These are phyloP conservation scores for Amiota minor DNA, from an alignment of 2,888 invertebrate species.

Conservation along the genomic window DNA sequence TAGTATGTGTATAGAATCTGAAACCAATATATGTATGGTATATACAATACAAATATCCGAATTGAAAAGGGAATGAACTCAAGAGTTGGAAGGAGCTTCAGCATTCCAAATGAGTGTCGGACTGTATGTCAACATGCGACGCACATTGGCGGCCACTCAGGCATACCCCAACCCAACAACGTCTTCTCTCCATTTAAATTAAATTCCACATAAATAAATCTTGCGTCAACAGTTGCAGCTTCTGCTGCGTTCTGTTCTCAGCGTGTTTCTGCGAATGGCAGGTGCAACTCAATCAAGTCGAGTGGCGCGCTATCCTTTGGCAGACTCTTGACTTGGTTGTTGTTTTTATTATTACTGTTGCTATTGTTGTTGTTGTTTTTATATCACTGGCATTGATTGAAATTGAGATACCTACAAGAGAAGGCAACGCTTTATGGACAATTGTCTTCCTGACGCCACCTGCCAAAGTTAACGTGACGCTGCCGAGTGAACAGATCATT, in stretches of 20 bases:
- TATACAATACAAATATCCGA: background rate
- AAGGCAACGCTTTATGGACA: slow-evolving; percentile 8
- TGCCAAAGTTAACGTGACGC: slow-evolving; percentile 31
- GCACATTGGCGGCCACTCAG: slow-evolving; percentile 20
- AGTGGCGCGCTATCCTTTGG: slow-evolving; percentile 36
- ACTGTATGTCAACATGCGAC: slow-evolving; percentile 57
- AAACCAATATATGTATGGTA: too few species aligned
- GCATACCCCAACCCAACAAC: background rate
- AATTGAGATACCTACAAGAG: slow-evolving; percentile 27
- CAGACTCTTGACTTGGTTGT: background rate
- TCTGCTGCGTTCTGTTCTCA: slow-evolving; percentile 31
- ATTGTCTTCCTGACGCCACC: slow-evolving; percentile 34
- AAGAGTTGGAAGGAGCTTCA: slow-evolving; percentile 1
- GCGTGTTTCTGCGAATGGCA: slow-evolving; percentile 68
- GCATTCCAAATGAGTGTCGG: slow-evolving; percentile 55
- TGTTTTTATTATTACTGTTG: background rate
- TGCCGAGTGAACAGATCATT: slow-evolving; percentile 21
- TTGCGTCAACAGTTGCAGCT: slow-evolving; percentile 44
- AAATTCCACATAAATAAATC: slow-evolving; percentile 65
- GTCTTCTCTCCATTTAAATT: slow-evolving; percentile 34
- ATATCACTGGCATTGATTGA: slow-evolving; percentile 16
- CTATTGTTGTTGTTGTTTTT: slow-evolving; percentile 3
- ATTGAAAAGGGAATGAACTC: slow-evolving; percentile 38
- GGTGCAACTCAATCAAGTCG: slow-evolving; percentile 65
- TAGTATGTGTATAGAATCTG: too few species aligned